Evolutionary conservation across 1,140 invertebrate species (phyloP).

Genomic region (Archivesica marissinica): DNA sequence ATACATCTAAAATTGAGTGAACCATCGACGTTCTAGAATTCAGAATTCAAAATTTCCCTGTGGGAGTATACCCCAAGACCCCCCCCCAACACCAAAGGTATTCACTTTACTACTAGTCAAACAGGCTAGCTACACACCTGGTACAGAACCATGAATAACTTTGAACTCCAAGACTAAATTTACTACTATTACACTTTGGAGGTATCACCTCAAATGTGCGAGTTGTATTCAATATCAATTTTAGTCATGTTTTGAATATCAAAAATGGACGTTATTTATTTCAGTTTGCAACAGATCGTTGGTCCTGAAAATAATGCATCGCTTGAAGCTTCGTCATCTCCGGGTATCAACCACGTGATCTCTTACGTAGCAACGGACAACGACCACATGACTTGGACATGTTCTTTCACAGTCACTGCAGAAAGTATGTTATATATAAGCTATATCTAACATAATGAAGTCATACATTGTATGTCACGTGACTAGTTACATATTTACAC

Average conservation of each 20-base stretch:
- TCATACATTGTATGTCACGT: too few species aligned
- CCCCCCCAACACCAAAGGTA: too few species aligned
- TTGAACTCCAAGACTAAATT: not conserved
- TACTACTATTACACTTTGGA: not conserved
- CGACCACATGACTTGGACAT: slow-evolving; percentile 40
- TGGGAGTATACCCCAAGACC: too few species aligned
- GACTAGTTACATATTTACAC: too few species aligned
- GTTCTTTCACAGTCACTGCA: slow-evolving; percentile 12
- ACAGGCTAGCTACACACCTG: not conserved
- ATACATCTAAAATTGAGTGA: too few species aligned
- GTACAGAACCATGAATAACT: not conserved
- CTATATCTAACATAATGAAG: too few species aligned
- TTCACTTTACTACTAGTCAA: not conserved
- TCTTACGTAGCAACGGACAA: slow-evolving; percentile 51
- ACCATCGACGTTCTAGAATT: too few species aligned
- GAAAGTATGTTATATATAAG: slow-evolving; percentile 34
- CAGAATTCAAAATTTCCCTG: too few species aligned
- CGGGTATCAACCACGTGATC: slow-evolving; percentile 45
- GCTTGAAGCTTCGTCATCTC: slow-evolving; percentile 32
- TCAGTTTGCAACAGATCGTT: slow-evolving; percentile 24
- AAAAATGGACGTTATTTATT: not conserved
- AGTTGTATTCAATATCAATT: not conserved
- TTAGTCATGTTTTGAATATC: not conserved
- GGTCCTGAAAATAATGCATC: slow-evolving; percentile 13
- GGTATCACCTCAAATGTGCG: not conserved